A percentile compares a stretch with the other conserved stretches of the same genome.
phyloP scores from a whole-genome alignment of 2,797 vertebrate genomes.

The Myripristis murdjan region DNA sequence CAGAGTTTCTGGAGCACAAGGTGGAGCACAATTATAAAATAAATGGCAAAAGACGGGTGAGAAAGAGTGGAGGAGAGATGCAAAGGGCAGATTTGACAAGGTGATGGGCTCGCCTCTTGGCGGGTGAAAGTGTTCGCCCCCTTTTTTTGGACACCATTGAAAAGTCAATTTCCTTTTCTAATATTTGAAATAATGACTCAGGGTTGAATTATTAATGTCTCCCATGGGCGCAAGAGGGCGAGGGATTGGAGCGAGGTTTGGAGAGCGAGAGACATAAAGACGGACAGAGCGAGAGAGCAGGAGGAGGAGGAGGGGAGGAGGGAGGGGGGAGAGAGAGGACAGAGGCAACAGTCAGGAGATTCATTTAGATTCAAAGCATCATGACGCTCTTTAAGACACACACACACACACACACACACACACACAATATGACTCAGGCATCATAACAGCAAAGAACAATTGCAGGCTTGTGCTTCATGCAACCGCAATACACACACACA shows the following conservation, averaged over 20 bases:
- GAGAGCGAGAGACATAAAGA: conserved; percentile 18
- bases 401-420: background rate
- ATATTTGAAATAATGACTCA: conserved; percentile 78
- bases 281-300: background rate
- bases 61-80: conserved; percentile 19
- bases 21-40: background rate
- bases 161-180: conserved; percentile 76
- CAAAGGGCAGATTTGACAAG: conserved; percentile 47
- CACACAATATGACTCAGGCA: too few relatives aligned
- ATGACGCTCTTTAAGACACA: background rate
- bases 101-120: conserved; percentile 47
- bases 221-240: conserved; percentile 35
- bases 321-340: background rate
- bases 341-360: background rate
- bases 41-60: background rate
- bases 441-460: too few relatives aligned
- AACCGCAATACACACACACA: too few relatives aligned
- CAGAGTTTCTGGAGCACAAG: background rate
- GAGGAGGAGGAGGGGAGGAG: conserved; percentile 1
- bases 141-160: conserved; percentile 42
- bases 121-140: conserved; percentile 29
- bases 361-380: background rate
- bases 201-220: conserved; percentile 74
- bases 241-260: conserved; percentile 20
- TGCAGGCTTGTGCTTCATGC: too few relatives aligned